Evolutionary conservation across 1,140 invertebrate genomes (phyloP), one percentile per base, ranked within the genome.

Genomic region (Drosophila hydei): DNA sequence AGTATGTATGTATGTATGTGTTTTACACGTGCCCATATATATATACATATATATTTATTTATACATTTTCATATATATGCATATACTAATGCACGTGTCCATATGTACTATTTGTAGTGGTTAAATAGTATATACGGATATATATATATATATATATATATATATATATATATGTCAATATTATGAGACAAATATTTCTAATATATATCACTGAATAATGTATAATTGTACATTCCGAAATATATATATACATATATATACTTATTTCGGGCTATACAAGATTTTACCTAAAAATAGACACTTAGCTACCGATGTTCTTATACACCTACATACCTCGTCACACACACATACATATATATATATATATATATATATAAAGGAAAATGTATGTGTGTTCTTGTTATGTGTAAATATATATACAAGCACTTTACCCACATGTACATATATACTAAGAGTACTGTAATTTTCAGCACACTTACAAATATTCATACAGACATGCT

Each of bases 271-370:
- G 52, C 30, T 51, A 38, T 51, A 50, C 45, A 64, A 70, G 68
- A 71, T 71, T 77, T 80, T 75, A 52, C 54, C 80, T 85, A 85
- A 72, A 85, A 85, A 85, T 85, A 85, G 83, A 77, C 55, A 68
- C 27, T 85, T 48, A 81, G 80, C 80, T 87, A 43, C 40, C 21
- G 19, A 43, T n/a, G n/a, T 25, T 36, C 30, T 7, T 38, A 14
- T 23, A 25, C 27, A 55, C 38, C 45, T 33, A 68, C 51, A 40
- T 48, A 58, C 4, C 14, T 23, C 40, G 18, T 38, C 4, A 56
- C 27, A n/a, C 47, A 33, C 8, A 19, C 33, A 30, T 18, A 12
- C 12, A 25, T 23, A 23, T 60, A 11, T 36, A 21, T 14, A 2
- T 27, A 27, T 59, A 23, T 33, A 16, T 30, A 19, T 16, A 11